Evolutionary conservation across 2,113 vertebrate species (phyloP), one percentile per base, ranked within the genome.

Genomic region (Aythya baeri): DNA sequence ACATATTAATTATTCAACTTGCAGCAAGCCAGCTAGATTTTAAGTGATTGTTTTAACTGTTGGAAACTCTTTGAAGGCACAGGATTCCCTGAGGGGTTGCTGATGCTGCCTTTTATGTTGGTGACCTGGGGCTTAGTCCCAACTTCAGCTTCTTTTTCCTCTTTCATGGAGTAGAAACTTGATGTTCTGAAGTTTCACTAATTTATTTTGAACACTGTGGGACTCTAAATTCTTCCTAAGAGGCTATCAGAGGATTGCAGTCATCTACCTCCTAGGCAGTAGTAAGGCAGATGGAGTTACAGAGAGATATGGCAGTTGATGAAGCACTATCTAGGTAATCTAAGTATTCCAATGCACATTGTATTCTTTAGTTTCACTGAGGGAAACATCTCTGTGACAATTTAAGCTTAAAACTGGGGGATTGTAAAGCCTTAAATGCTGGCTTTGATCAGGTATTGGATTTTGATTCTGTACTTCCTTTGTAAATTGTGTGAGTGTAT

Each of bases 261-360:
- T 12, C 44, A 29, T 50, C 57, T 52, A 9, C 13, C 13, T 49
- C n/a, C 62, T 44, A 44, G 34, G 32, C 58, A 9, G 7, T 7
- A 61, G 22, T 11, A 73, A 58, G 49, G 12, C 21, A 70, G 6
- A 41, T 10, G 18, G 25, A 52, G 23, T 25, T 55, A 65, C 27
- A 59, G 36, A 36, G 21, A 18, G 25, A 20, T 12, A 16, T 0
- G 6, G 31, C 0, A 3, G 25, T 2, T 65, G 52, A 11, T 26
- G 77, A 59, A 43, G 32, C 2, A 13, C 31, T 38, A 5, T 5
- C 22, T 9, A 8, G 26, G 12, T 63, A 50, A 13, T 22, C 4
- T 2, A 1, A 2, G 1, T 25, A 7, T 17, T 61, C 6, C 32
- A 22, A 9, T 2, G 20, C 29, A 72, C 29, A 3, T 1, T 15